Evolutionary conservation across 1,140 invertebrate genomes (phyloP).

Genomic region (Drosophila serrata): DNA sequence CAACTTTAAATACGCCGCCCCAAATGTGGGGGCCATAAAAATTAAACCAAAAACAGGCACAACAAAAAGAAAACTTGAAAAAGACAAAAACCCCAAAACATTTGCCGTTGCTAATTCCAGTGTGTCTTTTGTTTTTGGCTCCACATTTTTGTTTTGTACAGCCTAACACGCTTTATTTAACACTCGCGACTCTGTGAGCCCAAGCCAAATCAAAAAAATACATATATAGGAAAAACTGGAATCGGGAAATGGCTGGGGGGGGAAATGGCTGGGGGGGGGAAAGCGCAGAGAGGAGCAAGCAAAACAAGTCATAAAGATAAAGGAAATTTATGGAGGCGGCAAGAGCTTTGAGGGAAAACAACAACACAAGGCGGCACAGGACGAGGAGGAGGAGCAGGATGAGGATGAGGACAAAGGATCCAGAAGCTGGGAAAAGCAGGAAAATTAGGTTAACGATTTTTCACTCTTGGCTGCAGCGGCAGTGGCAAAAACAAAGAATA

Average conservation of each 20-base stretch:
- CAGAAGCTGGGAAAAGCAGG: slow-evolving; percentile 45
- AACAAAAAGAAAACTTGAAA: slow-evolving; percentile 21
- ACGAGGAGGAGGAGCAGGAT: background rate
- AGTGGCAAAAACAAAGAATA: slow-evolving; percentile 55
- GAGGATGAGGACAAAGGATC: slow-evolving; percentile 12
- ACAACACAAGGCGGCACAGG: slow-evolving; percentile 9
- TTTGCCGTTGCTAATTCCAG: slow-evolving; percentile 55
- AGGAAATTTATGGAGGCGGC: slow-evolving; percentile 77
- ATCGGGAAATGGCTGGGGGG: slow-evolving; percentile 41
- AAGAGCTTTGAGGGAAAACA: slow-evolving; percentile 68
- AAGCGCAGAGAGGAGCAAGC: slow-evolving; percentile 34
- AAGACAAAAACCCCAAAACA: slow-evolving; percentile 33
- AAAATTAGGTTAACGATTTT: slow-evolving; percentile 84
- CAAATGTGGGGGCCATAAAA: slow-evolving; percentile 63
- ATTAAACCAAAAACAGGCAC: slow-evolving; percentile 55
- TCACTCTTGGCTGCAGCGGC: slow-evolving; percentile 63
- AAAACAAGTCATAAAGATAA: slow-evolving; percentile 84
- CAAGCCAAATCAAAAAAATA: slow-evolving; percentile 31
- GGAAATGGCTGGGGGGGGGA: slow-evolving; percentile 9
- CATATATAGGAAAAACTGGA: slow-evolving; percentile 51
- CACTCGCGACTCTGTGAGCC: slow-evolving; percentile 35
- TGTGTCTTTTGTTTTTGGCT: slow-evolving; percentile 31
- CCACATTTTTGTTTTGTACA: slow-evolving; percentile 17
- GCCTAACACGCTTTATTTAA: slow-evolving; percentile 65
- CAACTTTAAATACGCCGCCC: slow-evolving; percentile 10